Evolutionary conservation across 2,888 invertebrate genomes (phyloP), one percentile per base, ranked within the genome.

Genomic region (Dasysyrphus albostriatus): DNA sequence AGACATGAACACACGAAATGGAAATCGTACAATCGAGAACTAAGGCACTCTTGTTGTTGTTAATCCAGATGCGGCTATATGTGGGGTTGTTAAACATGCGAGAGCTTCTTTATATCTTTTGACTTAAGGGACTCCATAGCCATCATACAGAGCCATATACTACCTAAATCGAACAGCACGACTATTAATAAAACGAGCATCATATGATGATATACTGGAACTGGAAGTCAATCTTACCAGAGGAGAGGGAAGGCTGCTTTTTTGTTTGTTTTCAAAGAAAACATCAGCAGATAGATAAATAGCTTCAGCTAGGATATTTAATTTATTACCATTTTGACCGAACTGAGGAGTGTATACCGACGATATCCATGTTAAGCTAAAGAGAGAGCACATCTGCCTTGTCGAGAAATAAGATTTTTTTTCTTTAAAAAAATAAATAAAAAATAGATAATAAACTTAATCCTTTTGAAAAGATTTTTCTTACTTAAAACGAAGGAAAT

Each of bases 1-100:
- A 63, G 87, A 85, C 82, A 74, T 65, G 73, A 78, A 87, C 87
- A 87, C 87, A 87, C 63, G 70, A 83, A 87, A 78, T 87, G 63
- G 75, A 87, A 83, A 83, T 87, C 65, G 83, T 78, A 78, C 78
- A n/a, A 74, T 70, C 24, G 5, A 56, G 56, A 65, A 65, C 9
- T 51, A 12, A 56, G 39, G 47, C 70, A 65, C 44, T 67, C 42
- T 32, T 16, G 16, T 42, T 39, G 61, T 54, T 61, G 54, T 70
- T 72, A 84, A 84, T 81, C 84, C 81, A 81, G 59, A 80, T 80
- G 84, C 75, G 70, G 16, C 14, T 67, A 67, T 63, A 65, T 72
- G 75, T 76, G 82, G 69, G 67, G 76, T 54, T 81, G 67, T 69
- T 47, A 24, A 63, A 79, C 74, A 70, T 75, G 49, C 44, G 5